A percentile compares a stretch with the other conserved stretches of the same genome.
These are phyloP conservation scores for Myanophis thanlyinensis DNA, from an alignment of 2,113 vertebrate genomes.

Conservation along the genomic window DNA sequence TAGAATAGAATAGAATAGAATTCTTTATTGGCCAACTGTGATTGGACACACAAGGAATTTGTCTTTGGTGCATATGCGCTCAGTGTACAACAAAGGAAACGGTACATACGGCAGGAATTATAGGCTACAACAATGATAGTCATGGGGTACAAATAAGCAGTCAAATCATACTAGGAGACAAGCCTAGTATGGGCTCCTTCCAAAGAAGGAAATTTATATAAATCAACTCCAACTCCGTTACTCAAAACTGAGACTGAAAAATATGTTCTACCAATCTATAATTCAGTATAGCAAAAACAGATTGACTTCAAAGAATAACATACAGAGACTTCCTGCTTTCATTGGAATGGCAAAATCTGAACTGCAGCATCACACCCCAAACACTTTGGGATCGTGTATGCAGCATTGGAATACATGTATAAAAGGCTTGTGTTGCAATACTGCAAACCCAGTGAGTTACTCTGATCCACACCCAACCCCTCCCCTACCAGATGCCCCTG, in stretches of 20 bases:
- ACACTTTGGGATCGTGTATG: not conserved
- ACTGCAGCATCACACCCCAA: not conserved
- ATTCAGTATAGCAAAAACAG: not conserved
- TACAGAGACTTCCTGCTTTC: not conserved
- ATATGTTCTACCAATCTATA: slow-evolving; percentile 1
- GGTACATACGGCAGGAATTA: too few species aligned
- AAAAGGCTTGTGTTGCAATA: not conserved
- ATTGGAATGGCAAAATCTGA: not conserved
- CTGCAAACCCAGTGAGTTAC: not conserved
- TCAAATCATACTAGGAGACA: too few species aligned
- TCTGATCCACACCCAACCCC: not conserved
- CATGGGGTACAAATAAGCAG: too few species aligned
- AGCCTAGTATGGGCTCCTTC: not conserved
- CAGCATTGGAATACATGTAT: not conserved
- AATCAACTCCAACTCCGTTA: not conserved
- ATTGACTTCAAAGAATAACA: not conserved
- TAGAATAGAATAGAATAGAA: too few species aligned
- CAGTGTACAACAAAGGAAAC: too few species aligned
- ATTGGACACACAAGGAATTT: too few species aligned
- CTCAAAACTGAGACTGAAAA: slow-evolving; percentile 15
- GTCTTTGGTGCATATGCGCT: too few species aligned
- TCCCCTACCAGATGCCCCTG: not conserved
- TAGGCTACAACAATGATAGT: too few species aligned
- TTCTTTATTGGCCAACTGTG: too few species aligned
- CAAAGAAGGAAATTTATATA: not conserved